phyloP scores from a whole-genome alignment of 2,888 invertebrate species.

The Archips xylosteana region DNA sequence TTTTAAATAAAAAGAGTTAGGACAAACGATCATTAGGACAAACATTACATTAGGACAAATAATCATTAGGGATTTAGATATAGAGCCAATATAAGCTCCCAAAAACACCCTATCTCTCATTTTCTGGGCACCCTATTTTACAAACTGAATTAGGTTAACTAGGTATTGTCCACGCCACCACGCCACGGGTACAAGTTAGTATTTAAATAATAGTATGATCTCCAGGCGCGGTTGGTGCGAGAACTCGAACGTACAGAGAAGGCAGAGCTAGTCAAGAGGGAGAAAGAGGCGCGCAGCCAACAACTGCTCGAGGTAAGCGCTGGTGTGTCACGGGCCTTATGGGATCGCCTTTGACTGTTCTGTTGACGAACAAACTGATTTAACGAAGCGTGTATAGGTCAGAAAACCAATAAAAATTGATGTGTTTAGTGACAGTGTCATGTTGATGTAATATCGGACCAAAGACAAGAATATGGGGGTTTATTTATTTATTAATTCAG shows the following conservation, averaged over 20 bases:
- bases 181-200: not conserved
- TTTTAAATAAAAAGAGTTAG: no score
- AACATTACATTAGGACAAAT: no score
- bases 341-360: not conserved
- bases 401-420: not conserved
- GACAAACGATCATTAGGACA: no score
- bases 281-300: constrained; percentile 93
- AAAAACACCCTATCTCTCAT: no score
- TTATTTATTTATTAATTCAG: no score
- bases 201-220: constrained; percentile 30
- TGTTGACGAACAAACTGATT: not conserved
- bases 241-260: constrained; percentile 93
- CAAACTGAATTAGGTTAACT: no score
- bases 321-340: not conserved
- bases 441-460: not conserved
- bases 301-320: constrained; percentile 93
- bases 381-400: not conserved
- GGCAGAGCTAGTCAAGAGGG: constrained; percentile 92
- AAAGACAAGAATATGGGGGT: no score
- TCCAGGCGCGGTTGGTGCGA: constrained; percentile 85
- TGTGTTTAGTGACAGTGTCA: no score
- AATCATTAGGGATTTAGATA: no score
- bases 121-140: no score
- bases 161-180: no score
- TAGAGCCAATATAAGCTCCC: no score